Evolutionary conservation across 1,140 invertebrate genomes (phyloP), one percentile per base, ranked within the genome.

Genomic region (Leptinotarsa undecemlineata): DNA sequence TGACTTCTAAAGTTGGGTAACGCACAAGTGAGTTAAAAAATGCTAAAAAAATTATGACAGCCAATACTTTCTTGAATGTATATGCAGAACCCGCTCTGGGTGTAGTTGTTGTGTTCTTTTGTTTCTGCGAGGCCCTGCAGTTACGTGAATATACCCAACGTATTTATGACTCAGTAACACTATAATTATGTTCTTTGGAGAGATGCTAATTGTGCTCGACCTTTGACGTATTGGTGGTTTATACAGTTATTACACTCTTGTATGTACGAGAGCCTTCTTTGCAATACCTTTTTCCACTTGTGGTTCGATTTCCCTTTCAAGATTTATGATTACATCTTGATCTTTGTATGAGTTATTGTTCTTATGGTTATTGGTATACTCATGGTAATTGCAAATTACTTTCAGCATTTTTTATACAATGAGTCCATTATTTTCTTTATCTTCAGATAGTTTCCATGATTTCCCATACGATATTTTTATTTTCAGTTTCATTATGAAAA

Each of bases 171-270:
- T 48, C 19, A 0, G 62, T 21, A 51, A 69, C 62, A 42, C 74
- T 72, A 71, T 67, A 76, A 76, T 76, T 76, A 76, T 76, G 75
- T 73, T 73, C 75, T 76, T 73, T 73, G 75, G 72, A 76, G 72
- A 76, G 75, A 76, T 76, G 75, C 75, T 76, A 76, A 76, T 76
- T 76, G 75, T 67, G 66, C 71, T 64, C 73, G 71, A 76, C 68
- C 75, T 71, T 60, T 76, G 75, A 73, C 75, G 73, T 76, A 76
- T 76, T 73, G 63, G 63, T 33, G 26, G 63, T 71, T 70, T 71
- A 60, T 73, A 76, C 74, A 75, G 71, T 73, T 73, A 76, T 76
- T 73, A 66, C 60, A 73, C 26, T 66, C 20, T 33, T 23, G 63
- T 66, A 23, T 21, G 21, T 23, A 66, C 63, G 63, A 66, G 63